These are phyloP conservation scores for Idris sp. DNA, from an alignment of 1,140 invertebrate genomes.

Conservation along the genomic window DNA sequence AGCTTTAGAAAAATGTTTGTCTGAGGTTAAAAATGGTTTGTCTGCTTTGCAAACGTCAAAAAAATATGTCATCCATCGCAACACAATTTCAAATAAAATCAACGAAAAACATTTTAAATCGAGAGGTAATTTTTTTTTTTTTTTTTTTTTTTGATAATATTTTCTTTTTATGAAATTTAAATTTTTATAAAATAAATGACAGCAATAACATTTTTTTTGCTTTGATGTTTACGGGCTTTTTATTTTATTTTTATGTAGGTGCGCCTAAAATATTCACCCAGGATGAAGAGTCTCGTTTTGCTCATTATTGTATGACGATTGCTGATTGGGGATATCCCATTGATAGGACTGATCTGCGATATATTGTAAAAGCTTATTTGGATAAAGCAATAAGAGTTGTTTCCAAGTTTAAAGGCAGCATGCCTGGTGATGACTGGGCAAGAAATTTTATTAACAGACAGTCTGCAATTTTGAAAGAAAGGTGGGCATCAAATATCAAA, in stretches of 20 bases:
- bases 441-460: too few relatives aligned
- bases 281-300: constrained; percentile 7
- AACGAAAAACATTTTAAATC: constrained; percentile 3
- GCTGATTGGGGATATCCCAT: constrained; percentile 12
- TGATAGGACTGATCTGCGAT: constrained; percentile 5
- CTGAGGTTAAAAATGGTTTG: too few relatives aligned
- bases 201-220: too few relatives aligned
- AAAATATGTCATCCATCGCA: constrained; percentile 10
- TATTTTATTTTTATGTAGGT: constrained; percentile 8
- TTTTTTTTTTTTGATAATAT: too few relatives aligned
- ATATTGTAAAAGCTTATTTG: constrained; percentile 15
- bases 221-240: too few relatives aligned
- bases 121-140: constrained; percentile 19
- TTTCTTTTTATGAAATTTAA: too few relatives aligned
- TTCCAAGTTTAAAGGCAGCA: constrained; percentile 9
- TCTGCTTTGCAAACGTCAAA: constrained; percentile 15
- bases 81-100: constrained; percentile 18
- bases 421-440: too few relatives aligned
- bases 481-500: too few relatives aligned
- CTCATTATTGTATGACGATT: constrained; percentile 9
- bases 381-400: constrained; percentile 6
- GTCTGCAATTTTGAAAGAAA: constrained; percentile 7
- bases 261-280: constrained; percentile 2
- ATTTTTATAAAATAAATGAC: constrained; percentile 9
- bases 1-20: too few relatives aligned